These are phyloP conservation scores for Pyrgus malvae DNA, from an alignment of 2,888 invertebrate genomes.

Conservation along the genomic window DNA sequence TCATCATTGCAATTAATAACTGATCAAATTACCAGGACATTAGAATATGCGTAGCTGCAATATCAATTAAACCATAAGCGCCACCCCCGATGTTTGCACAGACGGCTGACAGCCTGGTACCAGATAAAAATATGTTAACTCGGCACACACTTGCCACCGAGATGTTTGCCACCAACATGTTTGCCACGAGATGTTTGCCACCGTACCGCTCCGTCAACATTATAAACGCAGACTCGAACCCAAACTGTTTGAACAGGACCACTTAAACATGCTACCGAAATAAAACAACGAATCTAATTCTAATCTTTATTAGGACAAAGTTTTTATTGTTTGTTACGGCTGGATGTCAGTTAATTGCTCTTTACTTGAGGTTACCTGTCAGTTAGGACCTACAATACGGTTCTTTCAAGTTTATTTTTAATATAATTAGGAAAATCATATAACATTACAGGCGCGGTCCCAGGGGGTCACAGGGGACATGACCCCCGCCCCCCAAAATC, in stretches of 20 bases:
- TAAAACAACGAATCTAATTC: slow-evolving; percentile 19
- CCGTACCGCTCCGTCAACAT: slow-evolving; percentile 51
- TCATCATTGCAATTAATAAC: no score
- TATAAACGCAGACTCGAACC: slow-evolving; percentile 36
- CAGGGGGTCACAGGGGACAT: no score
- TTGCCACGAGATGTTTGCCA: slow-evolving; percentile 24
- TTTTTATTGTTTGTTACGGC: slow-evolving; percentile 23
- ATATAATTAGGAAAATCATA: no score
- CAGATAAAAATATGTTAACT: slow-evolving; percentile 76
- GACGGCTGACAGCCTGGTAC: slow-evolving; percentile 57
- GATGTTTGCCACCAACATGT: slow-evolving; percentile 39
- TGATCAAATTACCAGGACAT: slow-evolving; percentile 35
- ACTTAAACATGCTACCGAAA: slow-evolving; percentile 39
- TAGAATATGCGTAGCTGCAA: slow-evolving; percentile 54
- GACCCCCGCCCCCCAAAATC: no score
- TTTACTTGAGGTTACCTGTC: slow-evolving; percentile 1
- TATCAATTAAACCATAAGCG: slow-evolving; percentile 64
- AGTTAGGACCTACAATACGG: background rate
- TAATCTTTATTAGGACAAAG: slow-evolving; percentile 25
- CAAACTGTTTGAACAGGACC: slow-evolving; percentile 37
- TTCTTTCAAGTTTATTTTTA: no score
- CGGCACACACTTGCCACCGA: slow-evolving; percentile 36
- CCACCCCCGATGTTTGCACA: slow-evolving; percentile 70
- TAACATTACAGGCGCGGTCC: no score
- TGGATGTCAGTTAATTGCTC: slow-evolving; percentile 19